Evolutionary conservation across 2,888 invertebrate species (phyloP).

Genomic region (Ornithoptera alexandrae): DNA sequence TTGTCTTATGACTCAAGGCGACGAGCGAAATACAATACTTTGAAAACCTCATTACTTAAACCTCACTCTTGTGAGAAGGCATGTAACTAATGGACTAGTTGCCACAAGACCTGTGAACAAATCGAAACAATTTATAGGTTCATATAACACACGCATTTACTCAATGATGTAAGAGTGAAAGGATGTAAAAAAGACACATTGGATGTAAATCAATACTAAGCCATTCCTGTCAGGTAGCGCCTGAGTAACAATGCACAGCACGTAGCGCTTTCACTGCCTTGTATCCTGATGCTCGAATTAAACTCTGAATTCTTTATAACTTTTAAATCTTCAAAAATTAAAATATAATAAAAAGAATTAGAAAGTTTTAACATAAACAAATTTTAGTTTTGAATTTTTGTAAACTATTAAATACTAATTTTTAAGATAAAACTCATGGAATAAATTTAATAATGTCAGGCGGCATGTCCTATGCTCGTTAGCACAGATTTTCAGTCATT

Average conservation of each 20-base stretch:
- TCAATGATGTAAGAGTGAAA: slow-evolving; percentile 59
- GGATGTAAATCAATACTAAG: slow-evolving; percentile 65
- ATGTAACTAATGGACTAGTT: too few relatives aligned
- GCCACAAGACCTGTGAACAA: too few relatives aligned
- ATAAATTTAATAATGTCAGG: slow-evolving; percentile 12
- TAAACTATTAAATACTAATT: background rate
- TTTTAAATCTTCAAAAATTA: background rate
- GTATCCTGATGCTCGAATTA: slow-evolving; percentile 56
- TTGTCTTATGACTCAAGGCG: too few relatives aligned
- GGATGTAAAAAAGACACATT: slow-evolving; percentile 65
- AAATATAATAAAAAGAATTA: background rate
- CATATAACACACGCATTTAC: slow-evolving; percentile 3
- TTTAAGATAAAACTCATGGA: background rate
- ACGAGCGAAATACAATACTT: too few relatives aligned
- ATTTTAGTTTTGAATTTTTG: background rate
- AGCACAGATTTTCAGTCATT: slow-evolving; percentile 44
- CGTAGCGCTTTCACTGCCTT: slow-evolving; percentile 71
- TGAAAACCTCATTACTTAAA: too few relatives aligned
- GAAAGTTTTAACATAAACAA: background rate
- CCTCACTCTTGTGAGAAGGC: too few relatives aligned
- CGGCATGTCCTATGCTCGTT: slow-evolving; percentile 39
- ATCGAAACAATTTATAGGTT: background rate
- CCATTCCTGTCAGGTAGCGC: slow-evolving; percentile 69
- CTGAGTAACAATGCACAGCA: slow-evolving; percentile 60
- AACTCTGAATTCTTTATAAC: slow-evolving; percentile 30